These are phyloP conservation scores for Eurypyga helias DNA, from an alignment of 2,113 vertebrate genomes.

Conservation along the genomic window DNA sequence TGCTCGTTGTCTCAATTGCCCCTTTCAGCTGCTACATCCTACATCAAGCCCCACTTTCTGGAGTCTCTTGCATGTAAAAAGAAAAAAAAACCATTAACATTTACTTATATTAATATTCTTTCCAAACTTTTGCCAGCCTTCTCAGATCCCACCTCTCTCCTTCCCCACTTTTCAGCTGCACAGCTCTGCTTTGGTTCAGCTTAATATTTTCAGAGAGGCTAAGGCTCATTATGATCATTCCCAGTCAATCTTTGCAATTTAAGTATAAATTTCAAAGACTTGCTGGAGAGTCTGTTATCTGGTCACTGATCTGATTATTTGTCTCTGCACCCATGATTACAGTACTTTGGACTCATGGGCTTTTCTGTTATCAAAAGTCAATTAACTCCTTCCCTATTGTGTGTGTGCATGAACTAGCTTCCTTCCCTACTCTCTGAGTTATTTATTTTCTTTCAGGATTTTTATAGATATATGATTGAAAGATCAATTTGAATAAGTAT, in stretches of 20 bases:
- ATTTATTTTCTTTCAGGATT: background rate
- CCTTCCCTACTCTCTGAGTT: background rate
- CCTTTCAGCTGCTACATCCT: background rate
- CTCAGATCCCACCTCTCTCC: background rate
- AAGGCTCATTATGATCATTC: background rate
- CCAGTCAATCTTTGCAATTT: background rate
- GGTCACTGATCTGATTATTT: background rate
- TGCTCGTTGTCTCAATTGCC: background rate
- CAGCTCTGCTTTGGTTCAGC: background rate
- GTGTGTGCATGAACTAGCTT: background rate
- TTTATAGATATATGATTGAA: background rate
- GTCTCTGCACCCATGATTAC: background rate
- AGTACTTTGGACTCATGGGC: background rate
- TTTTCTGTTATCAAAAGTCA: background rate
- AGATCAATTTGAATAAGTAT: background rate
- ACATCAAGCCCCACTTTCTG: background rate
- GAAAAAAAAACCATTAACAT: background rate
- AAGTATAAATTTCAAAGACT: background rate
- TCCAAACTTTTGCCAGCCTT: background rate
- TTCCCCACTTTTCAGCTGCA: background rate
- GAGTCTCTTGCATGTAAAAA: background rate
- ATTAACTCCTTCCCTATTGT: background rate
- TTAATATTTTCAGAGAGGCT: background rate
- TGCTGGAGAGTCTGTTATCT: background rate
- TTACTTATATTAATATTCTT: background rate